Evolutionary conservation across 1,140 invertebrate genomes (phyloP).

Genomic region (Hypsibius dujardini): DNA sequence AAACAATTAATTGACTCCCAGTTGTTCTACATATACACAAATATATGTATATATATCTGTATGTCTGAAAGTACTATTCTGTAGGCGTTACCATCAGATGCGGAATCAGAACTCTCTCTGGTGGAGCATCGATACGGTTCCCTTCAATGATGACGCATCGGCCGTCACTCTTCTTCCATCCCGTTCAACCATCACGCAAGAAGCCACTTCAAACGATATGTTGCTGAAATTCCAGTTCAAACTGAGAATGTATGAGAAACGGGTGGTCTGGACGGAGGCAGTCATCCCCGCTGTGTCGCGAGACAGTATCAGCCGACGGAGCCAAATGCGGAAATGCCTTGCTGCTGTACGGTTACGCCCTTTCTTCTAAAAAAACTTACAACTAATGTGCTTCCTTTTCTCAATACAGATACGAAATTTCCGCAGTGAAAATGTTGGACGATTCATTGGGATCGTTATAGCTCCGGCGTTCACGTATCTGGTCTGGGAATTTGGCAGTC

Average conservation of each 20-base stretch:
- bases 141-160: not conserved
- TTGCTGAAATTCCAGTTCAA: not conserved
- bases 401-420: not conserved
- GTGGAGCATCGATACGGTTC: not conserved
- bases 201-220: not conserved
- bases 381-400: not conserved
- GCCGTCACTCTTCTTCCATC: not conserved
- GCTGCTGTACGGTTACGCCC: not conserved
- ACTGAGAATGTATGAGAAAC: not conserved
- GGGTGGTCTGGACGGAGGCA: constrained; percentile 4
- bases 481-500: not conserved
- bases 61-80: too few relatives aligned
- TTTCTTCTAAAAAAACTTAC: not conserved
- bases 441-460: not conserved
- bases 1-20: too few relatives aligned
- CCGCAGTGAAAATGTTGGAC: not conserved
- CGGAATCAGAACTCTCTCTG: not conserved
- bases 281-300: not conserved
- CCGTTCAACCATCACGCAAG: not conserved
- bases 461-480: not conserved
- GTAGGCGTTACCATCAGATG: not conserved
- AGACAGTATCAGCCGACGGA: not conserved
- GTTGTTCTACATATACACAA: too few relatives aligned
- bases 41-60: too few relatives aligned
- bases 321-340: not conserved